A percentile compares a stretch with the other conserved stretches of the same genome.
Evolutionary conservation across 1,140 invertebrate genomes (phyloP).

Genomic region (Grapholita molesta): DNA sequence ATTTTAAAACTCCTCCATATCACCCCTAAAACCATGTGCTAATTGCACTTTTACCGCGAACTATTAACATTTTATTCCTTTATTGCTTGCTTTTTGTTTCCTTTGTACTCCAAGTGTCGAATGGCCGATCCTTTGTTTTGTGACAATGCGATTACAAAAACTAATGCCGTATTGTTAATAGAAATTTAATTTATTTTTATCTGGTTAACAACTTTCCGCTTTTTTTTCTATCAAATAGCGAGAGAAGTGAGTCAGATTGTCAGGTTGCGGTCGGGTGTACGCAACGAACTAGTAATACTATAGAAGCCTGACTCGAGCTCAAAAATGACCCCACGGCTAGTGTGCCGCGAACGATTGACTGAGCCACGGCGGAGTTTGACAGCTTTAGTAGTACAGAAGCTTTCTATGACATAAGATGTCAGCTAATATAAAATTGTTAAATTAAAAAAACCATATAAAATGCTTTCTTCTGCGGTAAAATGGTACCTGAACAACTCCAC

Average conservation of each 20-base stretch:
- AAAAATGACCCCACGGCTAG: too few relatives aligned
- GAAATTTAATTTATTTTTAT: neutral
- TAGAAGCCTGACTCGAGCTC: too few relatives aligned
- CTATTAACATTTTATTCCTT: neutral
- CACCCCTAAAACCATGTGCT: neutral
- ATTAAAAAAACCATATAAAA: too few relatives aligned
- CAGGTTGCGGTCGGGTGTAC: neutral
- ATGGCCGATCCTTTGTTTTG: slow-evolving; percentile 3
- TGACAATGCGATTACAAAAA: slow-evolving; percentile 2
- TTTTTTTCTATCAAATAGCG: neutral
- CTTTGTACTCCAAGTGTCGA: neutral
- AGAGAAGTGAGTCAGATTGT: neutral
- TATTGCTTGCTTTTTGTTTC: neutral
- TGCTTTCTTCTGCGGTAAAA: too few relatives aligned
- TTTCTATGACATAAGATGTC: too few relatives aligned
- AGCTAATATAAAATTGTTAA: too few relatives aligned
- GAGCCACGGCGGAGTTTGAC: too few relatives aligned
- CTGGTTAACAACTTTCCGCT: neutral
- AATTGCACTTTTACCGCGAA: slow-evolving; percentile 4
- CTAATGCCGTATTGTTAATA: neutral
- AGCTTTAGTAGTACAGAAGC: too few relatives aligned
- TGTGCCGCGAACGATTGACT: too few relatives aligned
- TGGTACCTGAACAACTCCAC: too few relatives aligned
- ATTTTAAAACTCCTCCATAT: neutral
- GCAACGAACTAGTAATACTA: too few relatives aligned